Conservation (phyloP, 2,113 vertebrate species). For the Phaetusa simplex region DNA sequence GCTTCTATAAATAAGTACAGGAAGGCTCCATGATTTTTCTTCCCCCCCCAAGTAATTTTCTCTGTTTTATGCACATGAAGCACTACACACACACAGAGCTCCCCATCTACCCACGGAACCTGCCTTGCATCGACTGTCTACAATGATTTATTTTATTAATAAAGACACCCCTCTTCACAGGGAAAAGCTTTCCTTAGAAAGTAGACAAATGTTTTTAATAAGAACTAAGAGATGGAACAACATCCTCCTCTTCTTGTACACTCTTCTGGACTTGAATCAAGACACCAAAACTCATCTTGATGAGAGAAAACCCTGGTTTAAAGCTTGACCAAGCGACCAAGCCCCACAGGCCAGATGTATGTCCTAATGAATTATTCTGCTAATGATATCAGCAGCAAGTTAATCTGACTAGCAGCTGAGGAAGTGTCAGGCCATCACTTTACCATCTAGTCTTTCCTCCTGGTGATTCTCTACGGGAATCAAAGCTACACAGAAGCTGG, state of each 20-base stretch:
- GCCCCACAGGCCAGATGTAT: background rate
- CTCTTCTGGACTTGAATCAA: background rate
- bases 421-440: background rate
- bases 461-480: background rate
- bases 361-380: background rate
- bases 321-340: background rate
- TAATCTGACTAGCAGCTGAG: background rate
- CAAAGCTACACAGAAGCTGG: background rate
- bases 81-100: background rate
- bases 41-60: background rate
- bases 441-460: background rate
- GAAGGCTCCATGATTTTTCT: fast-evolving
- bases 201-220: constrained; percentile 43
- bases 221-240: background rate
- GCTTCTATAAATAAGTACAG: background rate
- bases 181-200: background rate
- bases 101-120: background rate
- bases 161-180: background rate
- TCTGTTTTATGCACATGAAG: background rate
- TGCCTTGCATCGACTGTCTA: background rate
- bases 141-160: constrained; percentile 50
- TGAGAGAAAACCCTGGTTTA: background rate
- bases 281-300: background rate
- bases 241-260: background rate
- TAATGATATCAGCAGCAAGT: background rate